A percentile compares a stretch with the other conserved stretches of the same genome.
phyloP scores from a whole-genome alignment of 2,113 vertebrate genomes.

The Neogobius melanostomus region DNA sequence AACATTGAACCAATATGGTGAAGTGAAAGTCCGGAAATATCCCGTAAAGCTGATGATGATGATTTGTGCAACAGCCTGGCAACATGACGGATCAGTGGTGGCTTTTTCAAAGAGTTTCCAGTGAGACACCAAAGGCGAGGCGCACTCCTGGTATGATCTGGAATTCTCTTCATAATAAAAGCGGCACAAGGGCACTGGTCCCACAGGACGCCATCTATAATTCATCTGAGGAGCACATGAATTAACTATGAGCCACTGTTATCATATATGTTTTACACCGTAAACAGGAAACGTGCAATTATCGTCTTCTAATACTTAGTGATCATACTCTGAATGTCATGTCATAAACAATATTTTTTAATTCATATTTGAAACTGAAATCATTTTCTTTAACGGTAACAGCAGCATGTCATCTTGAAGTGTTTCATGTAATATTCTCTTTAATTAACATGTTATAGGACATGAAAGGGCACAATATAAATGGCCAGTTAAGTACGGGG shows the following conservation, averaged over 20 bases:
- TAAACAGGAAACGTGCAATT: constrained; percentile 62
- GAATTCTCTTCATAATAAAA: constrained; percentile 70
- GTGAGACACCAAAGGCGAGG: constrained; percentile 53
- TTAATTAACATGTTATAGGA: neutral
- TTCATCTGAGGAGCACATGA: constrained; percentile 76
- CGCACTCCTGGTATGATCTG: constrained; percentile 54
- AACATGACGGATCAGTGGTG: constrained; percentile 50
- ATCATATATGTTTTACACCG: constrained; percentile 72
- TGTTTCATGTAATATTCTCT: constrained; percentile 1
- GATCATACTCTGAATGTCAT: constrained; percentile 11
- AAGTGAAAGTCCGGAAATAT: constrained; percentile 4
- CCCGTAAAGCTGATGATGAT: constrained; percentile 29
- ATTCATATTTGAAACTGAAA: neutral
- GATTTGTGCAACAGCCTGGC: constrained; percentile 34
- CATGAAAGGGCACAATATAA: neutral
- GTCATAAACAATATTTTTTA: neutral
- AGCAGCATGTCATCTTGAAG: neutral
- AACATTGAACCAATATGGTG: constrained; percentile 6
- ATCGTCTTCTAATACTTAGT: constrained; percentile 20
- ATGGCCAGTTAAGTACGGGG: neutral
- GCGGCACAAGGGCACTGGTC: constrained; percentile 65
- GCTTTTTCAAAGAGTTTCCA: constrained; percentile 41
- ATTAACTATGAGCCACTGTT: constrained; percentile 73
- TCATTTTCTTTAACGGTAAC: neutral
- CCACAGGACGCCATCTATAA: constrained; percentile 74